Percentiles rank a stretch among this genome's conserved stretches.
phyloP scores from a whole-genome alignment of 2,888 invertebrate species.

The Mythimna ferrago region DNA sequence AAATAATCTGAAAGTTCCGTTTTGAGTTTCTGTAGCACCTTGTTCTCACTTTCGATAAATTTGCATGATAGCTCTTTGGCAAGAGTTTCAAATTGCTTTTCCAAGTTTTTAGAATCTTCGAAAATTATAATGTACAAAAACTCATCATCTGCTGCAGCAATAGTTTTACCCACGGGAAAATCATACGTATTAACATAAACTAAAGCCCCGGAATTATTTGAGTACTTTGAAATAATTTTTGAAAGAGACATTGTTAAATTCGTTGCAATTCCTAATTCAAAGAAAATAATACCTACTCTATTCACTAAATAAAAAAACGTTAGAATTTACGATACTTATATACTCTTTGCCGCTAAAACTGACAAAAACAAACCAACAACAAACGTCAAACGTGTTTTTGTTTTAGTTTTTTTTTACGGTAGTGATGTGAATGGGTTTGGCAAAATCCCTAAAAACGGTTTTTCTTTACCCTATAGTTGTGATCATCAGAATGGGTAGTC shows the following conservation, averaged over 20 bases:
- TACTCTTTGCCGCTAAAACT: too few species aligned
- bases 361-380: too few species aligned
- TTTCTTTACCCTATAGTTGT: too few species aligned
- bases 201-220: slow-evolving; percentile 16
- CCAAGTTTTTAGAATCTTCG: slow-evolving; percentile 80
- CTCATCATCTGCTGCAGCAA: slow-evolving; percentile 79
- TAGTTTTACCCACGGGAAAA: slow-evolving; percentile 77
- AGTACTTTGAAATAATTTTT: slow-evolving; percentile 36
- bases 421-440: too few species aligned
- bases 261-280: background rate
- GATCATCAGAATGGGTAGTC: too few species aligned
- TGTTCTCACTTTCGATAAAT: slow-evolving; percentile 74
- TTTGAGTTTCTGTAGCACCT: slow-evolving; percentile 72
- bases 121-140: slow-evolving; percentile 78
- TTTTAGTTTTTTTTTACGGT: too few species aligned
- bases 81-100: slow-evolving; percentile 74
- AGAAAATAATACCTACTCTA: too few species aligned
- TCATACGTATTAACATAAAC: slow-evolving; percentile 70
- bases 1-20: slow-evolving; percentile 77
- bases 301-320: too few species aligned
- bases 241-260: slow-evolving; percentile 21
- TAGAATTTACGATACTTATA: too few species aligned
- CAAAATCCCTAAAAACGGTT: too few species aligned
- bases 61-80: slow-evolving; percentile 70
- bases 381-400: too few species aligned